Percentiles rank a stretch among this genome's conserved stretches.
These are phyloP conservation scores for Heliornis fulica DNA, from an alignment of 2,113 vertebrate genomes.

Conservation along the genomic window DNA sequence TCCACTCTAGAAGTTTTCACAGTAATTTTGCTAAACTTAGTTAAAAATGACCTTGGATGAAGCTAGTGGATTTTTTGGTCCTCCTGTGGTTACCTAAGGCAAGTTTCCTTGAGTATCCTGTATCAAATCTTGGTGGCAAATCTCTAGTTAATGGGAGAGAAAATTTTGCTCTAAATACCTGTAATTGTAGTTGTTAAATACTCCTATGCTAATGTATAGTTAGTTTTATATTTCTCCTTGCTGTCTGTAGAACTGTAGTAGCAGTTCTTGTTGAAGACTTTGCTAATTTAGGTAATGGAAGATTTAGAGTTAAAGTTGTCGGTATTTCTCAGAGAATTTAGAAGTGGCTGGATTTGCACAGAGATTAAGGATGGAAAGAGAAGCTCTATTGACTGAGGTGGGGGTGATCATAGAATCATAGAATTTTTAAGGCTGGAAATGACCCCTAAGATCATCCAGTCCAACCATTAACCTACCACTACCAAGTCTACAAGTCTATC, in stretches of 20 bases:
- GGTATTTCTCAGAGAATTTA: background rate
- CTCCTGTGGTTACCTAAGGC: slow-evolving; percentile 52
- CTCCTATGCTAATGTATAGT: background rate
- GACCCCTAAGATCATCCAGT: no score
- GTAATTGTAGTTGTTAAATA: background rate
- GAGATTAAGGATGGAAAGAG: background rate
- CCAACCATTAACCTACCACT: no score
- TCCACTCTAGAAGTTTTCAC: background rate
- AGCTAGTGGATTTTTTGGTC: background rate
- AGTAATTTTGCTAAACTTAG: slow-evolving; percentile 26
- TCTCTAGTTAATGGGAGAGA: slow-evolving; percentile 28
- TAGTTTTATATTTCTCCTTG: background rate
- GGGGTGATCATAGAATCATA: no score
- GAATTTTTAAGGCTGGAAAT: no score
- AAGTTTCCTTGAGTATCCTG: background rate
- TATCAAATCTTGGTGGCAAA: background rate
- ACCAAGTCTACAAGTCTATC: no score
- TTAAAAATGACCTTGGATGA: slow-evolving; percentile 54
- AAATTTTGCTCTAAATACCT: background rate
- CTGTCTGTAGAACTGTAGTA: background rate
- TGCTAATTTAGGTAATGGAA: background rate
- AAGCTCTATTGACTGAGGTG: background rate
- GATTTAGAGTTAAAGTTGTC: background rate
- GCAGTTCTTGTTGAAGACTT: background rate
- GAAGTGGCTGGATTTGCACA: background rate